Conservation (phyloP, 2,797 vertebrate species). For the Serranus cabrilla region DNA sequence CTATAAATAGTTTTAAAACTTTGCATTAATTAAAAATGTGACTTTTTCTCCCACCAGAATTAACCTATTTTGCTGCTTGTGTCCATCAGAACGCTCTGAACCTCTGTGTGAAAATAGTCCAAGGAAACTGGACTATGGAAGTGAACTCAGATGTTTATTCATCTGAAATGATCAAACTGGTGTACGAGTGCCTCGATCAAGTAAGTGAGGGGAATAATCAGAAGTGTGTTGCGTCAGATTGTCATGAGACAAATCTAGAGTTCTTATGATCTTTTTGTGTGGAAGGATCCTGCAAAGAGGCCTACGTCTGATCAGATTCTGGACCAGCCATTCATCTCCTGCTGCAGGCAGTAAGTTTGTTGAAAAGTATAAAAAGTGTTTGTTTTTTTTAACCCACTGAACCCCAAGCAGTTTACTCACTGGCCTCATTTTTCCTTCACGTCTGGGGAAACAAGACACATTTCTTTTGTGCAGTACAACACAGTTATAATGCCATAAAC, state of each 20-base stretch:
- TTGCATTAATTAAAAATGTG: neutral
- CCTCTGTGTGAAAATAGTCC: conserved; percentile 98
- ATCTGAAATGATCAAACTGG: conserved; percentile 90
- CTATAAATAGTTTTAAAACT: neutral
- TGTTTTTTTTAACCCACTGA: conserved; percentile 28
- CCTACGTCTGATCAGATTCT: conserved; percentile 94
- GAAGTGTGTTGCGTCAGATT: neutral
- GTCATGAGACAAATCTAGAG: neutral
- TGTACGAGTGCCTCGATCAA: conserved; percentile 95
- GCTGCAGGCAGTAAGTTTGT: conserved; percentile 88
- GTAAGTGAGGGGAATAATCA: conserved; percentile 77
- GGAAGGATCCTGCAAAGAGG: conserved; percentile 94
- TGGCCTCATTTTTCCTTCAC: no score
- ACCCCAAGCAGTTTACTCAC: no score
- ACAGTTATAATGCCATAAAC: no score
- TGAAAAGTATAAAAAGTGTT: neutral
- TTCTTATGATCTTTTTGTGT: conserved; percentile 54
- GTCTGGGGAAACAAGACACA: no score
- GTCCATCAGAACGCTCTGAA: conserved; percentile 93
- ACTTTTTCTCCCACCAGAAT: neutral
- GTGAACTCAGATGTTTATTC: conserved; percentile 92
- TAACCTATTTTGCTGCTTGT: conserved; percentile 19
- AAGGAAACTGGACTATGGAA: conserved; percentile 97
- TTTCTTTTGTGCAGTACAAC: no score
- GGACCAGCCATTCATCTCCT: conserved; percentile 89